A percentile compares a stretch with the other conserved stretches of the same genome.
These are phyloP conservation scores for Pelagia noctiluca DNA, from an alignment of 30 jellyfish, hydroid and myxozoan genomes.

Conservation along the genomic window DNA sequence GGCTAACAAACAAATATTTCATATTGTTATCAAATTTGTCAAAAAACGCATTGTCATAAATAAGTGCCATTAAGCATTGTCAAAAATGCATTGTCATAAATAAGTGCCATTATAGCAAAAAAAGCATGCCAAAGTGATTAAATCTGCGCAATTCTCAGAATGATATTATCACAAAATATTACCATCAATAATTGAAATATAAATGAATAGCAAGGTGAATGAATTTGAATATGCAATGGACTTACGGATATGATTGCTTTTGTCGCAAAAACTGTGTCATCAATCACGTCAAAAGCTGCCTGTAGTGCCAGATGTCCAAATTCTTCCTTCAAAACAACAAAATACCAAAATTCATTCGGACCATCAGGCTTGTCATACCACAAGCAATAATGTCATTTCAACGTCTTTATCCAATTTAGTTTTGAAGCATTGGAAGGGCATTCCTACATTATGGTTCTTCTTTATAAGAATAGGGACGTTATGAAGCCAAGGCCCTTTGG, in stretches of 20 bases:
- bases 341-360: not conserved
- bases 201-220: not conserved
- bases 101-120: not conserved
- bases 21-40: not conserved
- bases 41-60: not conserved
- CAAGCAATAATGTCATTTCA: constrained; percentile 2
- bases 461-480: not conserved
- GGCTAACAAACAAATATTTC: too few relatives aligned
- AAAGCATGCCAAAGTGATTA: not conserved
- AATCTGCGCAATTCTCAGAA: not conserved
- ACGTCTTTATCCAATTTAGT: not conserved
- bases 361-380: too few relatives aligned
- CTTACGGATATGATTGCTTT: constrained; percentile 88
- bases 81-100: not conserved
- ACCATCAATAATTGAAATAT: not conserved
- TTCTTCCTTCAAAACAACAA: constrained; percentile 74
- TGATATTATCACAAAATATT: too few relatives aligned
- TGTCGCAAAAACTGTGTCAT: constrained; percentile 89
- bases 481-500: not conserved
- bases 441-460: not conserved
- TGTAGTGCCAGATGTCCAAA: constrained; percentile 87
- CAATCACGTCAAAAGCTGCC: constrained; percentile 89
- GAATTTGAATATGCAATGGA: not conserved
- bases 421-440: not conserved
- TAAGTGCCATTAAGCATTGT: not conserved